These are phyloP conservation scores for Pogonocherus hispidulus DNA, from an alignment of 2,888 invertebrate species.

Conservation along the genomic window DNA sequence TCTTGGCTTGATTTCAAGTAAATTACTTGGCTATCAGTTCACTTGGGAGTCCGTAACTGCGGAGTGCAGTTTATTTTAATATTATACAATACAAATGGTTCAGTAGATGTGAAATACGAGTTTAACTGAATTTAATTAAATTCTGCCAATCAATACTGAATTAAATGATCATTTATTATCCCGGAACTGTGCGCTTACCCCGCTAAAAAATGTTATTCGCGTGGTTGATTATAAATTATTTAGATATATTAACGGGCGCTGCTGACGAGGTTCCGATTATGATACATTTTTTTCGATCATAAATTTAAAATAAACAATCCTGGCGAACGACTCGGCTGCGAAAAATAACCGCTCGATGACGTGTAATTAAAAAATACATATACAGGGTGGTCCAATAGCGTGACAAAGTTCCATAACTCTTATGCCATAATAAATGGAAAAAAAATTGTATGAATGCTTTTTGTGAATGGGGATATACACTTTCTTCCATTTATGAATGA, in stretches of 20 bases:
- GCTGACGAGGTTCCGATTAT: background rate
- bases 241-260: background rate
- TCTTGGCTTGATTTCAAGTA: too few species aligned
- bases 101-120: background rate
- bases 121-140: slow-evolving; percentile 28
- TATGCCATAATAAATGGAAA: too few species aligned
- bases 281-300: background rate
- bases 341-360: too few species aligned
- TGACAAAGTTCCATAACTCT: too few species aligned
- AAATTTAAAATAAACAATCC: background rate
- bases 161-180: slow-evolving; percentile 17
- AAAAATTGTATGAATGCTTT: too few species aligned
- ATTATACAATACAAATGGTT: slow-evolving; percentile 8
- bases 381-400: too few species aligned
- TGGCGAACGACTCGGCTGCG: background rate
- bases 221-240: background rate
- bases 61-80: background rate
- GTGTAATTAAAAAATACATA: too few species aligned
- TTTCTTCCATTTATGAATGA: too few species aligned
- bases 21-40: too few species aligned
- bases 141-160: slow-evolving; percentile 18
- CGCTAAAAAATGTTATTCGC: background rate
- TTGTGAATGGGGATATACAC: too few species aligned
- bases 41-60: too few species aligned
- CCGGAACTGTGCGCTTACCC: background rate